Evolutionary conservation across 1,140 invertebrate genomes (phyloP).

Genomic region (Eumaeus atala): DNA sequence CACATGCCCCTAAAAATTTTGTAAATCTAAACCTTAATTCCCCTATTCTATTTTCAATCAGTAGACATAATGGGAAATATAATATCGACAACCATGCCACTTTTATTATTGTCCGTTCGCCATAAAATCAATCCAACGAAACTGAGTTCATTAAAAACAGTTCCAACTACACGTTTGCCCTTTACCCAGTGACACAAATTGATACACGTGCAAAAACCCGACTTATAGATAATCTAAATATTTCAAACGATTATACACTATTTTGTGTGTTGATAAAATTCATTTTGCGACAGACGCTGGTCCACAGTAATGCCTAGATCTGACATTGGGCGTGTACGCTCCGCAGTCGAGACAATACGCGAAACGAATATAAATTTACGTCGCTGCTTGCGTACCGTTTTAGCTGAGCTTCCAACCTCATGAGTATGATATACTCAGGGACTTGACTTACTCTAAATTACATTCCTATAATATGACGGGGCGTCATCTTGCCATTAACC

Average conservation of each 20-base stretch:
- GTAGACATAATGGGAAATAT: too few relatives aligned
- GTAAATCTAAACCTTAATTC: too few relatives aligned
- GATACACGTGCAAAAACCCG: slow-evolving; percentile 38
- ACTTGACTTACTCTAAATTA: too few relatives aligned
- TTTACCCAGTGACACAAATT: slow-evolving; percentile 67
- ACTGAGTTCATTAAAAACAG: too few relatives aligned
- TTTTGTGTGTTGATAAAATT: slow-evolving; percentile 24
- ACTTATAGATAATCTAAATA: slow-evolving; percentile 13
- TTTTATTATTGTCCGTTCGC: not conserved
- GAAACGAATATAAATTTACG: slow-evolving; percentile 45
- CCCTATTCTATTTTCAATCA: too few relatives aligned
- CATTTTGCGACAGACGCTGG: slow-evolving; percentile 26
- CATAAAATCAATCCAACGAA: not conserved
- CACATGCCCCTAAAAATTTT: too few relatives aligned
- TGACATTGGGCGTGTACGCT: slow-evolving; percentile 49
- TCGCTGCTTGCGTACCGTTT: not conserved
- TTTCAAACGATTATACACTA: slow-evolving; percentile 28
- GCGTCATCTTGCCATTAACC: too few relatives aligned
- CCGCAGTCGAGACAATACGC: slow-evolving; percentile 40
- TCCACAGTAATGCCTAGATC: slow-evolving; percentile 38
- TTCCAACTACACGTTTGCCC: slow-evolving; percentile 42
- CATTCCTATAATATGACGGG: too few relatives aligned
- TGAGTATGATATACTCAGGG: not conserved
- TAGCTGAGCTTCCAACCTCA: slow-evolving; percentile 2
- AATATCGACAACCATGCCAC: not conserved